Evolutionary conservation across 2,888 invertebrate species (phyloP).

Genomic region (Mactromeris polynyma): DNA sequence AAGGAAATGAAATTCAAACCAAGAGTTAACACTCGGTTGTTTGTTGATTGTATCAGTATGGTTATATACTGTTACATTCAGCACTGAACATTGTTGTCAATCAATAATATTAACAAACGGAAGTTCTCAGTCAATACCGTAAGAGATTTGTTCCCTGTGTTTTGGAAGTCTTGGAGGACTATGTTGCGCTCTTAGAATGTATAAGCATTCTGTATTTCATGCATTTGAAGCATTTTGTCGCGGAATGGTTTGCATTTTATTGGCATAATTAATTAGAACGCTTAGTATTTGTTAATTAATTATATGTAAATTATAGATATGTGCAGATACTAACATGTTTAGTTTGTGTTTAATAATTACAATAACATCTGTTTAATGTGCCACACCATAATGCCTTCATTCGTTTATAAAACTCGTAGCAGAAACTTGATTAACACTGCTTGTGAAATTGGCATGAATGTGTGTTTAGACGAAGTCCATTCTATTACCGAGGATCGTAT

Average conservation of each 20-base stretch:
- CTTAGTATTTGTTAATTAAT: conserved; percentile 11
- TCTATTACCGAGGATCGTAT: not conserved
- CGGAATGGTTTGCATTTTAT: not conserved
- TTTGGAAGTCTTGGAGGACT: not conserved
- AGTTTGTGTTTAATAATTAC: conserved; percentile 6
- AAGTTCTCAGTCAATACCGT: not conserved
- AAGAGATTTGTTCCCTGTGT: not conserved
- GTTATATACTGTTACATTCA: conserved; percentile 1
- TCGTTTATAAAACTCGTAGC: not conserved
- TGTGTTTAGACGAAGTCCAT: not conserved
- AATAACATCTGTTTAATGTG: not conserved
- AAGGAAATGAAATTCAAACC: conserved; percentile 62
- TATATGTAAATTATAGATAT: not conserved
- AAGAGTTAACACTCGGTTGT: conserved; percentile 49
- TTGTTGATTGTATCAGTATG: conserved; percentile 50
- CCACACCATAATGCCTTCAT: not conserved
- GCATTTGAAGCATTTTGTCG: not conserved
- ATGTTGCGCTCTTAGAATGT: not conserved
- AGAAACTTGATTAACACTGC: not conserved
- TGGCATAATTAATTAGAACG: conserved; percentile 11
- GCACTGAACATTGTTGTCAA: conserved; percentile 1
- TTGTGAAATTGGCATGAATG: not conserved
- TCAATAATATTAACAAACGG: not conserved
- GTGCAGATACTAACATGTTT: conserved; percentile 1
- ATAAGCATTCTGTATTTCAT: conserved; percentile 15